phyloP scores from a whole-genome alignment of 2,888 invertebrate species.

The Steromphala cineraria region DNA sequence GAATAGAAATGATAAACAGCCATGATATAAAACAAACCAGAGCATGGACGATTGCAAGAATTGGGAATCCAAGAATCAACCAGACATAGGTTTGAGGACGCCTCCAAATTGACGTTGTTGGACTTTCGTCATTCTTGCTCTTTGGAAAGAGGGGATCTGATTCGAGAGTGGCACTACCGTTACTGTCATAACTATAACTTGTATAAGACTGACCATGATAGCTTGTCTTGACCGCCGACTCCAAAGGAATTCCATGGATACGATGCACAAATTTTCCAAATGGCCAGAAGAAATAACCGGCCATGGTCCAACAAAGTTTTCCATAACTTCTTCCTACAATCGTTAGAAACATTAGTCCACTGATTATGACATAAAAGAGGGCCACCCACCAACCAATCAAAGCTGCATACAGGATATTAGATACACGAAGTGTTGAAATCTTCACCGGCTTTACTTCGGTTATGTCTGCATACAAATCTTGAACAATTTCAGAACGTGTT shows the following conservation, averaged over 20 bases:
- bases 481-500: constrained; percentile 68
- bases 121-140: no score
- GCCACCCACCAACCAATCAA: constrained; percentile 72
- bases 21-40: constrained; percentile 60
- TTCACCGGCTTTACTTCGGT: constrained; percentile 44
- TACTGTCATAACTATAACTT: no score
- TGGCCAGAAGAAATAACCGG: constrained; percentile 70
- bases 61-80: constrained; percentile 64
- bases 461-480: constrained; percentile 66
- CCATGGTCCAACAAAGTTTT: constrained; percentile 63
- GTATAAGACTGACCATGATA: neutral
- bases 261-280: constrained; percentile 71
- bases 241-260: constrained; percentile 25
- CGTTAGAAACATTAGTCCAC: constrained; percentile 61
- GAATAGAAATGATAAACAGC: constrained; percentile 69
- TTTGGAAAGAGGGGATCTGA: no score
- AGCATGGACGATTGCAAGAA: constrained; percentile 56
- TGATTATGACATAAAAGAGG: constrained; percentile 60
- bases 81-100: constrained; percentile 60
- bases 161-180: no score
- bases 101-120: constrained; percentile 37
- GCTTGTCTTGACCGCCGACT: constrained; percentile 13
- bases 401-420: constrained; percentile 64
- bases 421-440: constrained; percentile 57
- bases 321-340: constrained; percentile 65